Percentiles rank a stretch among this genome's conserved stretches.
Evolutionary conservation across 2,797 vertebrate genomes (phyloP).

Genomic region (Catharus ustulatus): DNA sequence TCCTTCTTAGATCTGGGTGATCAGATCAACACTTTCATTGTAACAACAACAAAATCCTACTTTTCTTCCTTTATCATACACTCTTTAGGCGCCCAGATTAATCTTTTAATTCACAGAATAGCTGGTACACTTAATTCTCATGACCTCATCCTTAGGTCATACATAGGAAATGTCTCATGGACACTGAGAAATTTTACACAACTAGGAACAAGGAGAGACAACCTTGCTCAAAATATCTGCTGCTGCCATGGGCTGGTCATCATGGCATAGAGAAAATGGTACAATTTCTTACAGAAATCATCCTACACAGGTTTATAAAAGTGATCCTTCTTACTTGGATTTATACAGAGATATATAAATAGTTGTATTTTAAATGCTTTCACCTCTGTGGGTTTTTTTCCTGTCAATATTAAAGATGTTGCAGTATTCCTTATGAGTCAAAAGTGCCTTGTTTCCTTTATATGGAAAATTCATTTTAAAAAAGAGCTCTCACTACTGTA

Average conservation of each 20-base stretch:
- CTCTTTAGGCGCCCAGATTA: not conserved
- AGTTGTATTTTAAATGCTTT: not conserved
- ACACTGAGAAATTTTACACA: not conserved
- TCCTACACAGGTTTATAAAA: not conserved
- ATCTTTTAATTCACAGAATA: not conserved
- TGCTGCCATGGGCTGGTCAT: not conserved
- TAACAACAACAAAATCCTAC: not conserved
- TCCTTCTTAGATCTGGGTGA: not conserved
- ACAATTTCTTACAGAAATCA: not conserved
- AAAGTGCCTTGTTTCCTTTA: conserved; percentile 46
- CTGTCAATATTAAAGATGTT: not conserved
- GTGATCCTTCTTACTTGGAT: not conserved
- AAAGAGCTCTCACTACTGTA: conserved; percentile 46
- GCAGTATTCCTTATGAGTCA: not conserved
- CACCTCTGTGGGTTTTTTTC: not conserved
- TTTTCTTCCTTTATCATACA: not conserved
- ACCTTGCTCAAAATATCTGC: not conserved
- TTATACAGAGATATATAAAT: not conserved
- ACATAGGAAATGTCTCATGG: not conserved
- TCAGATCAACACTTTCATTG: not conserved
- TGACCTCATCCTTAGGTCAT: not conserved
- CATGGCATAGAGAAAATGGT: not conserved
- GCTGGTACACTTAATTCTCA: not conserved
- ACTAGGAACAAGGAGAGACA: not conserved
- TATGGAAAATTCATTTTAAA: conserved; percentile 7